Evolutionary conservation across 2,888 invertebrate genomes (phyloP).

Genomic region (Lasiommata megera): DNA sequence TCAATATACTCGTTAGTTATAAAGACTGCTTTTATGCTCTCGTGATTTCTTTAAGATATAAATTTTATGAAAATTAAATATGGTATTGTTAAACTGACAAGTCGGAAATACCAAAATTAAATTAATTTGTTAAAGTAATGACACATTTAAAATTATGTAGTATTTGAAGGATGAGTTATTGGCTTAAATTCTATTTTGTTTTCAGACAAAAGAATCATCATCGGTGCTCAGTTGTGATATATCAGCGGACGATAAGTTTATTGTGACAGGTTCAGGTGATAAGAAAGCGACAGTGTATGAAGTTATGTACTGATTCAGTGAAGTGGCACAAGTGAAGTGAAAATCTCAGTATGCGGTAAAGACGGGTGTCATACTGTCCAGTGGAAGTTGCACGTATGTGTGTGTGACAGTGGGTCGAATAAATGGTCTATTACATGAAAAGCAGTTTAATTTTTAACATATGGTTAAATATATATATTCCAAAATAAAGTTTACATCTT

Average conservation of each 20-base stretch:
- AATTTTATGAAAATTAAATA: too few species aligned
- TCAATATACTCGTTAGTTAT: too few species aligned
- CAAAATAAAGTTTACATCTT: too few species aligned
- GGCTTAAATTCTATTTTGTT: conserved; percentile 32
- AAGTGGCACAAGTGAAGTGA: conserved; percentile 45
- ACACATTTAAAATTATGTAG: too few species aligned
- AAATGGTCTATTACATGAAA: conserved; percentile 24
- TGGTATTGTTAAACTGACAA: too few species aligned
- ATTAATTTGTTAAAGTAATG: too few species aligned
- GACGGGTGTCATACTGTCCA: conserved; percentile 22
- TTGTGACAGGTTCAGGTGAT: conserved; percentile 98
- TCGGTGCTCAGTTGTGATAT: conserved; percentile 99
- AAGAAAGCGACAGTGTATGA: conserved; percentile 99
- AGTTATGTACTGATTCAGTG: conserved; percentile 86
- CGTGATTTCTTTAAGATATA: too few species aligned
- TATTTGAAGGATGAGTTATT: too few species aligned
- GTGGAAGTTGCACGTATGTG: conserved; percentile 12
- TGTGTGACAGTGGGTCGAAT: conserved; percentile 23
- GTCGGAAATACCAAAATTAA: too few species aligned
- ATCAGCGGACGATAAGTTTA: conserved; percentile 98
- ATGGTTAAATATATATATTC: not conserved
- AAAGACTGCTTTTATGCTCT: too few species aligned
- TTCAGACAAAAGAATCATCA: conserved; percentile 96
- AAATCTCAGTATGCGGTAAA: conserved; percentile 32
- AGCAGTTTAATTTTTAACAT: conserved; percentile 22